phyloP scores from a whole-genome alignment of 1,140 invertebrate genomes.

The Caenorhabditis remanei region DNA sequence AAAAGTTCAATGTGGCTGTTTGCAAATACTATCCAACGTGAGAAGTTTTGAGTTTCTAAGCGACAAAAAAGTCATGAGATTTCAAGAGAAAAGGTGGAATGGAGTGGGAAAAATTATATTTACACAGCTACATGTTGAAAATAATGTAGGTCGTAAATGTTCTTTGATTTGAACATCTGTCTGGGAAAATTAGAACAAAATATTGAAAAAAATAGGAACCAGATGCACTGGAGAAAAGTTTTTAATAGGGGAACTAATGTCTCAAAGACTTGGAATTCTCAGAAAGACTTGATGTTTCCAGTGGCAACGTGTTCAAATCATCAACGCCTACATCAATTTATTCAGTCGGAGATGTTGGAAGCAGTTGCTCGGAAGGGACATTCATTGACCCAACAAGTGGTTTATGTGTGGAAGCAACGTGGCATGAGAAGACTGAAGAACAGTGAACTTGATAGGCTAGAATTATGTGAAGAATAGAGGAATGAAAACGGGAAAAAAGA shows the following conservation, averaged over 20 bases:
- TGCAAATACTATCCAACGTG: constrained; percentile 52
- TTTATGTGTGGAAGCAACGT: constrained; percentile 18
- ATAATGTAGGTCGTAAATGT: neutral
- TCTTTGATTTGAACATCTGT: constrained; percentile 19
- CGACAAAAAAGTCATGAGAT: neutral
- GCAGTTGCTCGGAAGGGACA: constrained; percentile 33
- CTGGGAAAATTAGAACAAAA: neutral
- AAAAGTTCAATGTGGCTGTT: constrained; percentile 43
- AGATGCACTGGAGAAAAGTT: neutral
- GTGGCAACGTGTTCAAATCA: constrained; percentile 25
- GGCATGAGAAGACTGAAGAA: neutral
- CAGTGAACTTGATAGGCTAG: constrained; percentile 46
- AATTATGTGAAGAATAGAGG: constrained; percentile 8
- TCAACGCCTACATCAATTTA: constrained; percentile 35
- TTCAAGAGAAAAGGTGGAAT: too few relatives aligned
- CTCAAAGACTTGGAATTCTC: too few relatives aligned
- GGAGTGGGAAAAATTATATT: constrained; percentile 3
- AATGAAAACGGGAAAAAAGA: neutral
- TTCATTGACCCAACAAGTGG: constrained; percentile 43
- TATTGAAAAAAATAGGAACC: neutral
- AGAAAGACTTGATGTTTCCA: neutral
- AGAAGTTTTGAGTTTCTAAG: neutral
- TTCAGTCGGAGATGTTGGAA: neutral
- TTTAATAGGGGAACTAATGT: too few relatives aligned
- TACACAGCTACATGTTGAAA: constrained; percentile 31